A percentile compares a stretch with the other conserved stretches of the same genome.
Evolutionary conservation across 2,888 invertebrate species (phyloP).

Genomic region (Odontocolon sp.): DNA sequence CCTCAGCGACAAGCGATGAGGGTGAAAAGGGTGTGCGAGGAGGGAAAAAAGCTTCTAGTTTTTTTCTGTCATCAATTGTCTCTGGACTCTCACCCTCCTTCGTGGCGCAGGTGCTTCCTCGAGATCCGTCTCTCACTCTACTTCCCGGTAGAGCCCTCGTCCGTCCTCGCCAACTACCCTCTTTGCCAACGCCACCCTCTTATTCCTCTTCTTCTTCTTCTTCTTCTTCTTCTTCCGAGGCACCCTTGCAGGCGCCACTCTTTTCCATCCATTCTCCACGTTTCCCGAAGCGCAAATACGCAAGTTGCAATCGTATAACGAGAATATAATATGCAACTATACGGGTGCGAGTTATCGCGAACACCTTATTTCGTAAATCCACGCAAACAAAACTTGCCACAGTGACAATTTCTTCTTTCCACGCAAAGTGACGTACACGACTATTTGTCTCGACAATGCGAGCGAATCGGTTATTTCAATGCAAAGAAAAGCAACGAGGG

Average conservation of each 20-base stretch:
- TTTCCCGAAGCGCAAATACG: slow-evolving; percentile 50
- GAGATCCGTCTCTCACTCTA: slow-evolving; percentile 60
- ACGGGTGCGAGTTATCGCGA: background rate
- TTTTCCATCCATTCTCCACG: slow-evolving; percentile 34
- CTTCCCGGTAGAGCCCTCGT: slow-evolving; percentile 12
- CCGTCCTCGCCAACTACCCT: slow-evolving; percentile 30
- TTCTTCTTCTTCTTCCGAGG: slow-evolving; percentile 13
- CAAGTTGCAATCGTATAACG: slow-evolving; percentile 61
- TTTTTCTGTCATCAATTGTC: slow-evolving; percentile 68
- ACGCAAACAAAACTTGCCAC: slow-evolving; percentile 11
- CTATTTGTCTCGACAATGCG: too few species aligned
- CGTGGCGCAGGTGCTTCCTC: slow-evolving; percentile 67
- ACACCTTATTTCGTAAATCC: slow-evolving; percentile 28
- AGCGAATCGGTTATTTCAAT: too few species aligned
- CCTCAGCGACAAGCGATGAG: slow-evolving; percentile 51
- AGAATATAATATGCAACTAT: slow-evolving; percentile 62
- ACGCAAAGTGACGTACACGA: background rate
- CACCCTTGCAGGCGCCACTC: slow-evolving; percentile 20
- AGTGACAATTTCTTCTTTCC: background rate
- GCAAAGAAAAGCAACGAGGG: too few species aligned
- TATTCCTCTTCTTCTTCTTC: slow-evolving; percentile 19
- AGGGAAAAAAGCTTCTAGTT: slow-evolving; percentile 55
- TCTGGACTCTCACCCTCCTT: slow-evolving; percentile 63
- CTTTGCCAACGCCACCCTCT: slow-evolving; percentile 27
- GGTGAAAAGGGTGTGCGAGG: background rate